Percentiles rank a stretch among this genome's conserved stretches.
phyloP scores from a whole-genome alignment of 2,113 vertebrate genomes.

The Ciconia boyciana region DNA sequence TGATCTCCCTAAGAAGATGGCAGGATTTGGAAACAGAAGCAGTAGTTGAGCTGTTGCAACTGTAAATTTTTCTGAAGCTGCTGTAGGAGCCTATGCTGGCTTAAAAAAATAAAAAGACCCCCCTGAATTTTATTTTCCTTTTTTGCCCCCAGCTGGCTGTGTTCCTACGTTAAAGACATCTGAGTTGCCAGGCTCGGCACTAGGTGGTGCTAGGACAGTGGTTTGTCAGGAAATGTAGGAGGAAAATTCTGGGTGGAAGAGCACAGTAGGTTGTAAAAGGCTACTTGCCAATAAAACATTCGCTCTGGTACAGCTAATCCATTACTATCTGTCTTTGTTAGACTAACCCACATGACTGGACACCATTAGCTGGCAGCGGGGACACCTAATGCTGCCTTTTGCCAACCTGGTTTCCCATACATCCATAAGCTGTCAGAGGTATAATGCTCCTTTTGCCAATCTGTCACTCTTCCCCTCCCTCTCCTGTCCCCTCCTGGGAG shows the following conservation, averaged over 20 bases:
- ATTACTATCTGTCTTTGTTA: neutral
- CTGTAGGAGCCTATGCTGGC: neutral
- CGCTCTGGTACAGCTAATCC: slow-evolving; percentile 13
- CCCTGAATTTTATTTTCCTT: neutral
- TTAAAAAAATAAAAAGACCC: neutral
- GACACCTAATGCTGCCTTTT: neutral
- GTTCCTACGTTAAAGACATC: accelerated
- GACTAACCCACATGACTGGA: slow-evolving; percentile 3
- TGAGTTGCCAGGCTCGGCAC: neutral
- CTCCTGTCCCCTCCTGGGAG: neutral
- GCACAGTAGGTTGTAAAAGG: neutral
- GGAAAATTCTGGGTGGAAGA: neutral
- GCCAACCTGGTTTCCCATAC: neutral
- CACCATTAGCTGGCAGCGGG: neutral
- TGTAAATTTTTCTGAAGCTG: neutral
- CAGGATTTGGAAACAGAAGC: neutral
- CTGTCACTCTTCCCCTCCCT: neutral
- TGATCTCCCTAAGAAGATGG: neutral
- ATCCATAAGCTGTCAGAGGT: neutral
- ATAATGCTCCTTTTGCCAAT: neutral
- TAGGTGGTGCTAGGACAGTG: slow-evolving; percentile 56
- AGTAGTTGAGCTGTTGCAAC: neutral
- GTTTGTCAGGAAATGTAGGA: neutral
- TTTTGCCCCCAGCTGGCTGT: accelerated
- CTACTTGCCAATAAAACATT: slow-evolving; percentile 1